Conservation (phyloP, 2,113 vertebrate genomes). For the Crocuta crocuta region DNA sequence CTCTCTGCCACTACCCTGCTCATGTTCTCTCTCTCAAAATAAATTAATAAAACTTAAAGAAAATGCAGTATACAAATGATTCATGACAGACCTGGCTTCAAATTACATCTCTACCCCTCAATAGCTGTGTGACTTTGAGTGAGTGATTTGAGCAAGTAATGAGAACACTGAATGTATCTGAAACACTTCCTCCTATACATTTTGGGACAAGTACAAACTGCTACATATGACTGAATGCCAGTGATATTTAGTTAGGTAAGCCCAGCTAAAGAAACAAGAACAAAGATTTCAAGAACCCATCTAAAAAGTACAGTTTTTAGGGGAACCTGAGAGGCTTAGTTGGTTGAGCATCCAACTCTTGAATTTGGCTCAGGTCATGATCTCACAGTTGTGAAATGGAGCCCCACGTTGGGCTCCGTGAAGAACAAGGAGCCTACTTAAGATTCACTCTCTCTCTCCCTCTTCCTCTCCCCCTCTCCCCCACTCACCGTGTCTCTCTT, state of each 20-base stretch:
- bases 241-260: slow-evolving; percentile 9
- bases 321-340: no score
- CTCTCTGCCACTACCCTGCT: no score
- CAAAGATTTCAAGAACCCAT: neutral
- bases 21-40: no score
- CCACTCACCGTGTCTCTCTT: no score
- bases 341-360: no score
- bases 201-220: neutral
- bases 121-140: neutral
- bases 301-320: neutral
- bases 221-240: neutral
- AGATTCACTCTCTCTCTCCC: no score
- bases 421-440: no score
- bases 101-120: neutral
- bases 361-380: no score
- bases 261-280: neutral
- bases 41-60: neutral
- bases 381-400: no score
- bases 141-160: neutral
- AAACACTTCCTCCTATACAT: slow-evolving; percentile 9
- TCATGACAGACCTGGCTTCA: slow-evolving; percentile 3
- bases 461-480: no score
- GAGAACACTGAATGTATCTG: neutral
- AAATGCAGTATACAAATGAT: neutral
- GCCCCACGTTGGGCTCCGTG: no score